Percentiles rank a stretch among this genome's conserved stretches.
Evolutionary conservation across 1,140 invertebrate species (phyloP).

Genomic region (Rhyacophila brunnea): DNA sequence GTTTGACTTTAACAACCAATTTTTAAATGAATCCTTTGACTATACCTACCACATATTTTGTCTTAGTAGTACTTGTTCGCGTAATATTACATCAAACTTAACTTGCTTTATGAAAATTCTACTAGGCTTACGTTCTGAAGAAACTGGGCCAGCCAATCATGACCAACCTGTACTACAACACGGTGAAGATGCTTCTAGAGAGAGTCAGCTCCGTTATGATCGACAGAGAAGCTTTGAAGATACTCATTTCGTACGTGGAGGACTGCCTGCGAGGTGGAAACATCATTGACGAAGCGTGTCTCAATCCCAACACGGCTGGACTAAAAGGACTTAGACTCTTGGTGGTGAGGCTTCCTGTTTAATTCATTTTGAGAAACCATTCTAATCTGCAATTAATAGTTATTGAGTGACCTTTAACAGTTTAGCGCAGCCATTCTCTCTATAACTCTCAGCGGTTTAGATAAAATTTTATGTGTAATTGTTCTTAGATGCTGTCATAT

Average conservation of each 20-base stretch:
- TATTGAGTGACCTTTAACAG: too few relatives aligned
- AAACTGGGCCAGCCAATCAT: slow-evolving; percentile 91
- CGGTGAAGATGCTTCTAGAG: slow-evolving; percentile 91
- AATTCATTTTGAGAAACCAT: background rate
- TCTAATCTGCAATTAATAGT: too few relatives aligned
- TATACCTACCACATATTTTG: too few relatives aligned
- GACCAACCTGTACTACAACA: slow-evolving; percentile 94
- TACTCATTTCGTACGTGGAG: slow-evolving; percentile 69
- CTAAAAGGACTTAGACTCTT: slow-evolving; percentile 81
- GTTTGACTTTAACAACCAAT: too few relatives aligned
- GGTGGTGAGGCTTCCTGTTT: slow-evolving; percentile 53
- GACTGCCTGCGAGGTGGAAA: slow-evolving; percentile 69
- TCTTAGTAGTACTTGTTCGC: too few relatives aligned
- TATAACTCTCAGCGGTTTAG: too few relatives aligned
- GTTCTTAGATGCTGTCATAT: slow-evolving; percentile 74
- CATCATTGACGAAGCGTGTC: slow-evolving; percentile 71
- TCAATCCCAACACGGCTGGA: slow-evolving; percentile 76
- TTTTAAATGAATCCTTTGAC: too few relatives aligned
- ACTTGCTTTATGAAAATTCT: too few relatives aligned
- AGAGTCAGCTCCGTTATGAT: slow-evolving; percentile 94
- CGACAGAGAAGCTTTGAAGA: slow-evolving; percentile 79
- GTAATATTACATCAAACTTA: too few relatives aligned
- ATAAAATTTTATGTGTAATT: too few relatives aligned
- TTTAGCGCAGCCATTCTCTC: too few relatives aligned
- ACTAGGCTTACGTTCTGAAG: slow-evolving; percentile 80